Evolutionary conservation across 1,140 invertebrate species (phyloP).

Genomic region (Thaumatotibia leucotreta): DNA sequence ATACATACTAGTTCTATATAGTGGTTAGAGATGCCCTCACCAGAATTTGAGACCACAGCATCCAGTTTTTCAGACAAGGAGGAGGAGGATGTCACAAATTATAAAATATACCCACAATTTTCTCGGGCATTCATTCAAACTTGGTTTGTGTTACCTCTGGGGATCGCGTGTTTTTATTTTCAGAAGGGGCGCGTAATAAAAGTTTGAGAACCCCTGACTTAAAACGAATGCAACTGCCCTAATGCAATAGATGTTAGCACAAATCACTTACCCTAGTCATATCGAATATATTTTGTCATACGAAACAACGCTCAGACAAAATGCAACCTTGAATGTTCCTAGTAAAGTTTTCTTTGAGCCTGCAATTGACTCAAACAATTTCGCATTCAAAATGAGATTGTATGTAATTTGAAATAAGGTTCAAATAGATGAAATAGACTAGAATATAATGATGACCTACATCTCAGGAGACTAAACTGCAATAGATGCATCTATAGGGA

Average conservation of each 20-base stretch:
- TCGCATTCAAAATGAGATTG: conserved; percentile 25
- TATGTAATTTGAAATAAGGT: conserved; percentile 27
- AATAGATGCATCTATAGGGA: conserved; percentile 62
- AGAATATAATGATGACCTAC: conserved; percentile 65
- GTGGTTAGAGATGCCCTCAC: no score
- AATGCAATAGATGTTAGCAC: conserved; percentile 48
- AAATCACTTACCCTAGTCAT: conserved; percentile 52
- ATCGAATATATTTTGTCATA: conserved; percentile 39
- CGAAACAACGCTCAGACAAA: not conserved
- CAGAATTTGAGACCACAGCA: no score
- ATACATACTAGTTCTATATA: no score
- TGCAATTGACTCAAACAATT: not conserved
- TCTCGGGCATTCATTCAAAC: no score
- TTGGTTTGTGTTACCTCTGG: no score
- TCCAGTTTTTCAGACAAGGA: no score
- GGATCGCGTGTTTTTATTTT: no score
- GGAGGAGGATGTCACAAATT: no score
- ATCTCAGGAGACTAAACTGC: conserved; percentile 68
- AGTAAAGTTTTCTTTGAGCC: not conserved
- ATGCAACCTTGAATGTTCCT: not conserved
- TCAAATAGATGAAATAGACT: conserved; percentile 37
- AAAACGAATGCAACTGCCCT: conserved; percentile 41
- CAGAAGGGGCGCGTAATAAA: no score
- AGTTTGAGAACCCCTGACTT: no score
- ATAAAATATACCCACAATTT: no score